Evolutionary conservation across 2,888 invertebrate species (phyloP).

Genomic region (Drosophila borealis): DNA sequence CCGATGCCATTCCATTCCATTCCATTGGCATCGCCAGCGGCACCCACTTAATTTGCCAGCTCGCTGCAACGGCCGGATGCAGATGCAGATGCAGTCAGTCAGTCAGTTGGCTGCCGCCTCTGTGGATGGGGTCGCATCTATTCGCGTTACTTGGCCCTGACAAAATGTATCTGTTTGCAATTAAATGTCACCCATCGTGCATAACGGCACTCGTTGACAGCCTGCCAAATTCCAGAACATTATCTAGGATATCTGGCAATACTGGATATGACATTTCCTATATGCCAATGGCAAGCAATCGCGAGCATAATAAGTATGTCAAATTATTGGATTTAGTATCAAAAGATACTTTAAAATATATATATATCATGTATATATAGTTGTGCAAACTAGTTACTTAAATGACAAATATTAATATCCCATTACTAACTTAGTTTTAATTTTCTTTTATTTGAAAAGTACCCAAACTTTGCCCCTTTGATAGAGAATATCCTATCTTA

Average conservation of each 20-base stretch:
- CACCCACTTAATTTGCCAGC: constrained; percentile 78
- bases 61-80: constrained; percentile 63
- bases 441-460: too few species aligned
- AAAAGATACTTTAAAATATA: too few species aligned
- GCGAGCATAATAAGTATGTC: neutral
- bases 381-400: too few species aligned
- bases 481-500: too few species aligned
- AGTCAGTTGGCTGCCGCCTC: constrained; percentile 3
- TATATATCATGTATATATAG: too few species aligned
- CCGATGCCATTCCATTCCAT: constrained; percentile 9
- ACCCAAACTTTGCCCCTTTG: too few species aligned
- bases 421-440: too few species aligned
- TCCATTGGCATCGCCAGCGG: constrained; percentile 39
- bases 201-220: constrained; percentile 60
- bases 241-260: constrained; percentile 47
- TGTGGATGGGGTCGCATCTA: constrained; percentile 38
- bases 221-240: constrained; percentile 55
- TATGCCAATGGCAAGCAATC: constrained; percentile 5
- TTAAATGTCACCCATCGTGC: constrained; percentile 73
- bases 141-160: constrained; percentile 62
- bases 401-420: too few species aligned
- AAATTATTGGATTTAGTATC: neutral
- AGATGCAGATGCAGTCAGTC: constrained; percentile 20
- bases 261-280: neutral
- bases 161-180: constrained; percentile 81